phyloP scores from a whole-genome alignment of 2,888 invertebrate species.

The Ophioninae sp. region DNA sequence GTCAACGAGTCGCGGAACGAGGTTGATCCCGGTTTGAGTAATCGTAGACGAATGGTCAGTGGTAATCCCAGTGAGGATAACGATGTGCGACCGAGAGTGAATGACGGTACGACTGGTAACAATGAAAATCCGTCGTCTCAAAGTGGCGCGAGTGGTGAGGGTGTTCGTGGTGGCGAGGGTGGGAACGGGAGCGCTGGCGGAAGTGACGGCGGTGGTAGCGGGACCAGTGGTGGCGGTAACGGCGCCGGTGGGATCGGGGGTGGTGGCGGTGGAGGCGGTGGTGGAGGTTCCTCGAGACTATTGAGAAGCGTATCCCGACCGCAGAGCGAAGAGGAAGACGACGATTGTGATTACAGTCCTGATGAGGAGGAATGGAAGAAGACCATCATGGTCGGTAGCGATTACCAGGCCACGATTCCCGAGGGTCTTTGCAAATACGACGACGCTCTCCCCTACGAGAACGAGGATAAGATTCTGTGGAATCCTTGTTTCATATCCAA shows the following conservation, averaged over 20 bases:
- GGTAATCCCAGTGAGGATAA: slow-evolving; percentile 68
- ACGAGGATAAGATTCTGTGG: slow-evolving; percentile 97
- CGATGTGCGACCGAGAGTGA: slow-evolving; percentile 59
- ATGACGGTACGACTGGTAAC: slow-evolving; percentile 44
- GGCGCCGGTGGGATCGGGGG: slow-evolving; percentile 67
- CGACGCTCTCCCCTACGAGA: slow-evolving; percentile 96
- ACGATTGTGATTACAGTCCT: slow-evolving; percentile 91
- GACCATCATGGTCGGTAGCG: slow-evolving; percentile 97
- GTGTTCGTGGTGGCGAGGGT: slow-evolving; percentile 61
- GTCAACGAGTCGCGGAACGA: slow-evolving; percentile 27
- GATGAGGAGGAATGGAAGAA: slow-evolving; percentile 95
- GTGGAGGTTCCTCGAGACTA: slow-evolving; percentile 78
- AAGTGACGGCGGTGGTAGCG: slow-evolving; percentile 68
- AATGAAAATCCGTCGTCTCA: slow-evolving; percentile 53
- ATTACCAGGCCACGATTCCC: slow-evolving; percentile 96
- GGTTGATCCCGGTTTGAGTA: slow-evolving; percentile 45
- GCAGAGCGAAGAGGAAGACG: slow-evolving; percentile 90
- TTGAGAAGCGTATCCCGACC: slow-evolving; percentile 85
- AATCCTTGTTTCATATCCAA: slow-evolving; percentile 90
- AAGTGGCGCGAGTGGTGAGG: slow-evolving; percentile 58
- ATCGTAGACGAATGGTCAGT: slow-evolving; percentile 44
- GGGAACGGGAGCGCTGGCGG: slow-evolving; percentile 66
- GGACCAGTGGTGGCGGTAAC: slow-evolving; percentile 23
- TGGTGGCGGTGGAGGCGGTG: slow-evolving; percentile 67
- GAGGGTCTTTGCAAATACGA: slow-evolving; percentile 96